Conservation (phyloP, 2,888 invertebrate species). For the Plemyria rubiginata region DNA sequence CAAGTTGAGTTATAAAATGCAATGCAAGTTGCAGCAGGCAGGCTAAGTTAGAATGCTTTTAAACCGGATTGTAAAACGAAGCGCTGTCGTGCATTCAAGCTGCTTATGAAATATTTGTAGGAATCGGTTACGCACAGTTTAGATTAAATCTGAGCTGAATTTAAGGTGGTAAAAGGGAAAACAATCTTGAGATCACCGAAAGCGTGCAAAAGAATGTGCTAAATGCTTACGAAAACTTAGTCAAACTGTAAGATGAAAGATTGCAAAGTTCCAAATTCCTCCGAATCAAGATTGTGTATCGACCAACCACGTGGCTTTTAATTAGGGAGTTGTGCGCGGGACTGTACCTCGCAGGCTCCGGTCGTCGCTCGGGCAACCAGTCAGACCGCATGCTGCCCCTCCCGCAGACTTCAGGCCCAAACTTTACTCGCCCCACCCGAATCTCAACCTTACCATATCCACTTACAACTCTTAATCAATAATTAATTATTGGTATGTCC, state of each 20-base stretch:
- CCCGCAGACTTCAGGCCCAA: slow-evolving; percentile 66
- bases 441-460: slow-evolving; percentile 46
- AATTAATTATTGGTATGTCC: slow-evolving; percentile 42
- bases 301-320: slow-evolving; percentile 63
- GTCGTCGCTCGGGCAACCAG: slow-evolving; percentile 83
- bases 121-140: not conserved
- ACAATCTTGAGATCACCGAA: slow-evolving; percentile 12
- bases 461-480: slow-evolving; percentile 43
- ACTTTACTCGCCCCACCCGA: slow-evolving; percentile 55
- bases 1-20: too few relatives aligned
- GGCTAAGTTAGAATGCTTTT: not conserved
- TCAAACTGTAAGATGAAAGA: slow-evolving; percentile 40
- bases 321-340: slow-evolving; percentile 62
- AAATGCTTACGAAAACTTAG: slow-evolving; percentile 30
- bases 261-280: slow-evolving; percentile 49
- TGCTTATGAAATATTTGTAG: not conserved
- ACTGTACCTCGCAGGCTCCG: slow-evolving; percentile 76
- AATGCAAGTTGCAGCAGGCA: too few relatives aligned
- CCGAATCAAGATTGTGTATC: slow-evolving; percentile 47
- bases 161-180: slow-evolving; percentile 5
- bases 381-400: slow-evolving; percentile 74
- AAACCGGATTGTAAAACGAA: not conserved
- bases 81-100: not conserved
- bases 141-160: not conserved
- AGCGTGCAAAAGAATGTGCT: slow-evolving; percentile 27